Evolutionary conservation across 1,140 invertebrate genomes (phyloP), one percentile per base, ranked within the genome.

Genomic region (Drosophila setifemur): DNA sequence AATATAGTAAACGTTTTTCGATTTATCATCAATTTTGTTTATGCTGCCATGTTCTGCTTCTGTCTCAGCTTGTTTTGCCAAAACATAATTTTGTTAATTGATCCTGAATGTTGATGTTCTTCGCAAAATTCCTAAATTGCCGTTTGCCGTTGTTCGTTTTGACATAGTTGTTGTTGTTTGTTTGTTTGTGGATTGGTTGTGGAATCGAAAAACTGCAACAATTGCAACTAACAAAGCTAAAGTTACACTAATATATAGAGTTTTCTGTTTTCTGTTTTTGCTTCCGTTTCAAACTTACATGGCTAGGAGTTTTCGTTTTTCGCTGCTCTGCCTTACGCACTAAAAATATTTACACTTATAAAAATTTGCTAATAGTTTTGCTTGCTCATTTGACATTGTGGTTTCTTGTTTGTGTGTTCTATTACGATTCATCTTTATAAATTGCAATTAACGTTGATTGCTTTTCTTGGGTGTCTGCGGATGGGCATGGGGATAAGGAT

Each of bases 221-320:
- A 83, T 85, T 85, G 79, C 79, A 83, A 83, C 79, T 83, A 83
- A 83, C 79, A 83, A 83, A 85, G 79, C 79, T 83, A 78, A 74
- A 83, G 69, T 83, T 83, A 85, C 57, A 64, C 48, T 68, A 48
- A 67, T 74, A 37, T 53, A 71, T 81, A 78, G 53, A 48, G 12
- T 29, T 53, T 19, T 58, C 8, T 4, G 29, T 49, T 44, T 54
- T 58, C 18, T 70, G 33, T 55, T 71, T 14, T 53, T 58, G 25
- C 39, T 71, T 67, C 31, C 57, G 44, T 72, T 31, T 70, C 47
- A 55, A 82, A 61, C 78, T 77, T 70, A 77, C 23, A 21, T 54
- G n/a, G 33, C 79, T 83, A 83, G 19, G 67, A 78, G 74, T 85
- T 79, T 39, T 63, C 55, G 74, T 85, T 79, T 39, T 63, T 61